Percentiles rank a stretch among this genome's conserved stretches.
Evolutionary conservation across 2,888 invertebrate genomes (phyloP).

Genomic region (Petrolisthes cinctipes): DNA sequence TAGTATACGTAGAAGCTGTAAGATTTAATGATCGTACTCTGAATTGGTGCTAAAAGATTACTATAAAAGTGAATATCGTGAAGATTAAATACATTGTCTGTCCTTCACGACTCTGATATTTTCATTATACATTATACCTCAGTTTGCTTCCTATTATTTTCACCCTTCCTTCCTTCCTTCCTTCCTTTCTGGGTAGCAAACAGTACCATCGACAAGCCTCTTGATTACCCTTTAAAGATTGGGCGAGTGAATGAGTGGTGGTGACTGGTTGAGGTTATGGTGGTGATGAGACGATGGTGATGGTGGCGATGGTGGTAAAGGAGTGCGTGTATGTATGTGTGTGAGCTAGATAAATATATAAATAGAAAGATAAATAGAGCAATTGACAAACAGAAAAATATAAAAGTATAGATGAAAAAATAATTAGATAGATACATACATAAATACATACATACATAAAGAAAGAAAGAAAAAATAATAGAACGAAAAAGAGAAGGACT

Average conservation of each 20-base stretch:
- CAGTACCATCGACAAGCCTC: too few relatives aligned
- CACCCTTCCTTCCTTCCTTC: neutral
- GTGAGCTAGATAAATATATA: neutral
- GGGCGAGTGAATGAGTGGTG: neutral
- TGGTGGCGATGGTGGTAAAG: neutral
- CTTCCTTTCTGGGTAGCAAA: too few relatives aligned
- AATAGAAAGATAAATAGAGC: neutral
- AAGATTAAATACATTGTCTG: neutral
- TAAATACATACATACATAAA: neutral
- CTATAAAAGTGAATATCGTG: too few relatives aligned
- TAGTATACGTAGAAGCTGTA: too few relatives aligned
- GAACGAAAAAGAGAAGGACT: neutral
- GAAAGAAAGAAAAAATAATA: neutral
- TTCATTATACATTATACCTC: neutral
- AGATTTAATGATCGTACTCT: too few relatives aligned
- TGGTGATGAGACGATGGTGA: neutral
- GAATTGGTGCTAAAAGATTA: too few relatives aligned
- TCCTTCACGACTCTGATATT: too few relatives aligned
- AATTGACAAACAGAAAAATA: neutral
- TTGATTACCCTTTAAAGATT: neutral
- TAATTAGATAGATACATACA: neutral
- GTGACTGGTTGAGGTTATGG: neutral
- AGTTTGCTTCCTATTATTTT: neutral
- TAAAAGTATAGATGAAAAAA: neutral
- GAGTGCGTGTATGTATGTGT: neutral